These are phyloP conservation scores for Eptesicus fuscus DNA, from an alignment of 2,113 vertebrate species.

Conservation along the genomic window DNA sequence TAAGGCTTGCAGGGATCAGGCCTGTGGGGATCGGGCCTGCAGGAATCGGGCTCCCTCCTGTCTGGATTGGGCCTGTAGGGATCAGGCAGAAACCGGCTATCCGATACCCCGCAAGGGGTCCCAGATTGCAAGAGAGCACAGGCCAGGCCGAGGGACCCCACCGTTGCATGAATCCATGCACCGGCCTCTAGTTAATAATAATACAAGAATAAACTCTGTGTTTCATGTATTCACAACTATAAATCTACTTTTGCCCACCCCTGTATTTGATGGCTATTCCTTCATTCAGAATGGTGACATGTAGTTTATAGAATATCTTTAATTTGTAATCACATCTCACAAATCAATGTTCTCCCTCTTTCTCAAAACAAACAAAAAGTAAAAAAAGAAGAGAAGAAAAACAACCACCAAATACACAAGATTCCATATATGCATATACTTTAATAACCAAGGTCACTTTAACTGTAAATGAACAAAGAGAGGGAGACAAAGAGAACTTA, in stretches of 20 bases:
- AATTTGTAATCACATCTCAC: not conserved
- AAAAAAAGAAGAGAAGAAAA: not conserved
- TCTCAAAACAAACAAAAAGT: not conserved
- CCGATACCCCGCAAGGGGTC: no score
- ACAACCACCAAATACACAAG: constrained; percentile 12
- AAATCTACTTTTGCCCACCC: not conserved
- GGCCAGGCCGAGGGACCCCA: no score
- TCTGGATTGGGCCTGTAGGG: no score
- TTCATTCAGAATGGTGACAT: constrained; percentile 12
- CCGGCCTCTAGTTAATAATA: not conserved
- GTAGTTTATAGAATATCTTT: not conserved
- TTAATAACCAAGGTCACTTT: constrained; percentile 82
- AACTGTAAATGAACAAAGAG: constrained; percentile 79
- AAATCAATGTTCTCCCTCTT: not conserved
- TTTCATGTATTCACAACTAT: not conserved
- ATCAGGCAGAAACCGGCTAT: no score
- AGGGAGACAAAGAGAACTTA: constrained; percentile 71
- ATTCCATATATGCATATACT: constrained; percentile 69
- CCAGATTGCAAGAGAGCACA: no score
- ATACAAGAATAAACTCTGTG: not conserved
- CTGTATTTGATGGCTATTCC: not conserved
- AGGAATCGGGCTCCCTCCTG: no score
- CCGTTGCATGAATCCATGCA: no score
- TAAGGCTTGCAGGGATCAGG: no score
- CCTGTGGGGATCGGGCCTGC: no score